Evolutionary conservation across 64 coral and sea anemone genomes (phyloP), one percentile per base, ranked within the genome.

Genomic region (Anthopleura sola): DNA sequence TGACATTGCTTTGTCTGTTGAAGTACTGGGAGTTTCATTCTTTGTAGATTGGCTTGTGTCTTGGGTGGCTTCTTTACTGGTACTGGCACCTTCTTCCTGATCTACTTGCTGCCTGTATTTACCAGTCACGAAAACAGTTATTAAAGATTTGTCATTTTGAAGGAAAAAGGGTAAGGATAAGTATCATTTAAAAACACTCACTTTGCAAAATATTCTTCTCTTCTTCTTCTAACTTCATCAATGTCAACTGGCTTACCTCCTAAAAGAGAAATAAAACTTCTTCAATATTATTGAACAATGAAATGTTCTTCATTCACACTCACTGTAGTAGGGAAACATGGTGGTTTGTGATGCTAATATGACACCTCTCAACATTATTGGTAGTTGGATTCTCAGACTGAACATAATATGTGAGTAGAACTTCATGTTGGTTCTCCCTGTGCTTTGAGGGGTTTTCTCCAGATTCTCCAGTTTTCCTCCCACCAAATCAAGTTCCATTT

Each of bases 171-270:
- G 24, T 62, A 62, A 62, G 16, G 16, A 53, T 53, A 14, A 53
- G 8, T 71, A 16, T 32, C 16, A 0, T 71, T 29, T 14, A 71
- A n/a, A n/a, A n/a, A 32, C 29, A 69, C 66, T 69, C 6, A 98
- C 95, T 81, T 98, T 75, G 78, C 23, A 80, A 89, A 94, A 83
- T 94, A 98, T 71, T 91, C 36, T 58, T 89, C 92, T 84, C 95
- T 91, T 90, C 68, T 98, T 84, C 57, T 91, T 88, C 95, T 94
- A 17, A 98, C 84, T 87, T 94, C 92, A 54, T 98, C 92, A 36
- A 94, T 56, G 80, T 98, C 78, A 78, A 90, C 92, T 83, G 88
- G 82, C 66, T 87, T 86, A 39, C 64, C 86, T 93, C 78, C 37
- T 57, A 82, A 85, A 57, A 9, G 84, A 44, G 48, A 85, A 82